These are phyloP conservation scores for Trichogramma dendrolimi DNA, from an alignment of 2,888 invertebrate genomes.

Conservation along the genomic window DNA sequence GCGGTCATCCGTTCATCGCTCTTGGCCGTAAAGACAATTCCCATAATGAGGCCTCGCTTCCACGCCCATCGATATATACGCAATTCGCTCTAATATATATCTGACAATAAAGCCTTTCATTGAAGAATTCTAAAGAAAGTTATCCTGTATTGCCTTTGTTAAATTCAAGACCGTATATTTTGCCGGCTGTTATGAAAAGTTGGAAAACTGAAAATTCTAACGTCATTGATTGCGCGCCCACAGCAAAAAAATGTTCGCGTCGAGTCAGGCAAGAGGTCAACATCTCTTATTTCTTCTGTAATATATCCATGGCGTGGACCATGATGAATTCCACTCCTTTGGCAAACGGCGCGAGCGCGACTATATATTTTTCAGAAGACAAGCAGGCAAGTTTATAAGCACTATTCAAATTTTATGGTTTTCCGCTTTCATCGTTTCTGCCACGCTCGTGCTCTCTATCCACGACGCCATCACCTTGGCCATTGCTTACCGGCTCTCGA, in stretches of 20 bases:
- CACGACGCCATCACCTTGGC: constrained; percentile 8
- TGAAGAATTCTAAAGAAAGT: too few relatives aligned
- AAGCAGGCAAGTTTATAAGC: background rate
- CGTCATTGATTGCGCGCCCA: constrained; percentile 1
- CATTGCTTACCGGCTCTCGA: constrained; percentile 9
- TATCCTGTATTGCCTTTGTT: too few relatives aligned
- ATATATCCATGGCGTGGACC: background rate
- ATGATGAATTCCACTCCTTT: constrained; percentile 9
- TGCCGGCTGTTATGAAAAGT: background rate
- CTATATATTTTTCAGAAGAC: background rate
- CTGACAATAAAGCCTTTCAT: background rate
- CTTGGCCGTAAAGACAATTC: constrained; percentile 2
- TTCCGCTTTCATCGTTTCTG: constrained; percentile 24
- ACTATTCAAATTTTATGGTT: constrained; percentile 27
- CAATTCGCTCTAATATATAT: background rate
- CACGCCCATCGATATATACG: constrained; percentile 11
- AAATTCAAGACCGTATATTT: too few relatives aligned
- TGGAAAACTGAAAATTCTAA: background rate
- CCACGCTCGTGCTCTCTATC: constrained; percentile 12
- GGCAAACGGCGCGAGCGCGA: background rate
- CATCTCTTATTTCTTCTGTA: background rate
- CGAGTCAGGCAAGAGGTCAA: constrained; percentile 1
- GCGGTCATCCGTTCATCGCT: constrained; percentile 3
- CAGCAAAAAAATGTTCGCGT: background rate
- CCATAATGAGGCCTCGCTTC: constrained; percentile 3